Evolutionary conservation across 2,113 vertebrate genomes (phyloP), one percentile per base, ranked within the genome.

Genomic region (Desmodus rotundus): DNA sequence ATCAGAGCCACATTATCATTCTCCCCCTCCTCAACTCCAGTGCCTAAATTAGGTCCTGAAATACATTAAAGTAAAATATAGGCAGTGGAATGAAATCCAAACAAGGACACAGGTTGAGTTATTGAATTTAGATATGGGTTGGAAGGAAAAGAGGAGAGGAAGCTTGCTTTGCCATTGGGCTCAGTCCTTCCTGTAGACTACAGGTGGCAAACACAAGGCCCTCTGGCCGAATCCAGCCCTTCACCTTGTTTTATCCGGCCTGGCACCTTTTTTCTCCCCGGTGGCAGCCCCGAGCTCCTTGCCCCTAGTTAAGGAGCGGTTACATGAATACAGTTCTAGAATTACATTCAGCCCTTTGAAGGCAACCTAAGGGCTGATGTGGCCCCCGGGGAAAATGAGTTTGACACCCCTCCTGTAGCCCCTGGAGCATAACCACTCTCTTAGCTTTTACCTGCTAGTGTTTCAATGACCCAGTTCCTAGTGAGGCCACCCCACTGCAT

Each of bases 1-100:
- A 92, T 77, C 82, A 72, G 84, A 54, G 54, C 63, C 38, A 13
- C 52, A 33, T 83, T 76, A 92, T 72, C 45, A 67, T 76, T 58
- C 76, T 1, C n/a, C 43, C 81, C 19, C 20, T 73, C 52, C 72
- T 85, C 85, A 88, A 70, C 54, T 82, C 72, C 54, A n/a, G 54
- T 36, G 56, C 83, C 91, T 96, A 94, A 95, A 90, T 96, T 95
- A 72, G 89, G 41, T 73, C 41, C 86, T 58, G 24, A 87, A 84
- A 89, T 95, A 95, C 38, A 84, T 94, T 74, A 89, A 93, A 91
- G 65, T 72, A n/a, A 97, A 95, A 94, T 63, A 61, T 56, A 96
- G 80, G 89, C 80, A 77, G 31, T 24, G 74, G 61, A 67, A 89
- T 1, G 20, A 83, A 89, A 85, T 92, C 77, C 63, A 52, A 84